A percentile compares a stretch with the other conserved stretches of the same genome.
Evolutionary conservation across 2,888 invertebrate species (phyloP).

Genomic region (Myathropa florea): DNA sequence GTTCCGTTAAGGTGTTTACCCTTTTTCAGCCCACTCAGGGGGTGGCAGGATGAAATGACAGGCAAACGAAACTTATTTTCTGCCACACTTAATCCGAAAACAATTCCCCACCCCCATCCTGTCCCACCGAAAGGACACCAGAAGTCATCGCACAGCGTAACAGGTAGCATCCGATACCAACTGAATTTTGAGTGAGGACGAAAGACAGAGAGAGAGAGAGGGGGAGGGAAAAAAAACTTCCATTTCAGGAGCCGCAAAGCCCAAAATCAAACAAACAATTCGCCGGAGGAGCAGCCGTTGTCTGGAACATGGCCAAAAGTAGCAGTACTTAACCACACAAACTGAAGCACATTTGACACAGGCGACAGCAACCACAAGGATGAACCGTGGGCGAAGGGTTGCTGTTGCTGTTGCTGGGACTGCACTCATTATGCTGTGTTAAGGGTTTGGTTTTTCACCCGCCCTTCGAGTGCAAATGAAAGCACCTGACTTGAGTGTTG

Average conservation of each 20-base stretch:
- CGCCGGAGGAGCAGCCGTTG: background rate
- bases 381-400: background rate
- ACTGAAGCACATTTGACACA: constrained; percentile 31
- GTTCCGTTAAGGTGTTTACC: constrained; percentile 30
- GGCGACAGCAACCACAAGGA: background rate
- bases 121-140: background rate
- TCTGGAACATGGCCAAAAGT: constrained; percentile 50
- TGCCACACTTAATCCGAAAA: constrained; percentile 41
- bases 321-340: constrained; percentile 3
- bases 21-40: background rate
- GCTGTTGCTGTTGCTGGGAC: background rate
- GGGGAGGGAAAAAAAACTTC: background rate
- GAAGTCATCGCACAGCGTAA: constrained; percentile 19
- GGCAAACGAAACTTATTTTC: constrained; percentile 33
- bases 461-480: background rate
- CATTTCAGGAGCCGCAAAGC: constrained; percentile 29
- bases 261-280: constrained; percentile 47
- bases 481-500: background rate
- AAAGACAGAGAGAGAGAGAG: too few species aligned
- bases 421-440: constrained; percentile 19
- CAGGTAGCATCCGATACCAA: constrained; percentile 8
- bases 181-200: background rate
- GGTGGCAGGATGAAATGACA: background rate
- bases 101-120: background rate
- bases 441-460: background rate